Evolutionary conservation across 2,888 invertebrate genomes (phyloP).

Genomic region (Troides aeacus): DNA sequence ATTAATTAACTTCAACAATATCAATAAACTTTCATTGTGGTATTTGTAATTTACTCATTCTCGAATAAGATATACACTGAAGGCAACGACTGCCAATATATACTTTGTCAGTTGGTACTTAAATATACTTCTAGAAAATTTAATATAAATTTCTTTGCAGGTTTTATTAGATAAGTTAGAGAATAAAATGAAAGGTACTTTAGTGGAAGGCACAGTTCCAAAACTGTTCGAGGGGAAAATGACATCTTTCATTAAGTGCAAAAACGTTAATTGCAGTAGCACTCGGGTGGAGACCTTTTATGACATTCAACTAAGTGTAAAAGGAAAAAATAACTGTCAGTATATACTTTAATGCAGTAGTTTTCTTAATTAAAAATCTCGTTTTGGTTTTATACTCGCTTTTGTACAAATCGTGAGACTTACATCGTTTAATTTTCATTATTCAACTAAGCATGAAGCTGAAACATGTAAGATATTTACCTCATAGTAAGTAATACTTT

Average conservation of each 20-base stretch:
- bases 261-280: constrained; percentile 97
- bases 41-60: too few relatives aligned
- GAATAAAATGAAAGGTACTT: constrained; percentile 99
- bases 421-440: not conserved
- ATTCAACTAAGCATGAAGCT: too few relatives aligned
- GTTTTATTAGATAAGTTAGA: constrained; percentile 97
- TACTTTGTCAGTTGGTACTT: not conserved
- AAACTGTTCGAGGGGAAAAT: constrained; percentile 99
- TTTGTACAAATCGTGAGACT: not conserved
- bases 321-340: constrained; percentile 97
- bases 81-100: too few relatives aligned
- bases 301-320: constrained; percentile 98
- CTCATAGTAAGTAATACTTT: too few relatives aligned
- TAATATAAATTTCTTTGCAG: constrained; percentile 51
- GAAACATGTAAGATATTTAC: too few relatives aligned
- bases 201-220: constrained; percentile 98
- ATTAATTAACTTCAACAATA: too few relatives aligned
- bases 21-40: too few relatives aligned
- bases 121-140: not conserved
- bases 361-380: constrained; percentile 3
- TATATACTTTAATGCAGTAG: constrained; percentile 30
- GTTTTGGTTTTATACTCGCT: not conserved
- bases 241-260: constrained; percentile 99
- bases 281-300: constrained; percentile 97
- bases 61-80: too few relatives aligned